Evolutionary conservation across 2,888 invertebrate species (phyloP).

Genomic region (Habroteleia sp.): DNA sequence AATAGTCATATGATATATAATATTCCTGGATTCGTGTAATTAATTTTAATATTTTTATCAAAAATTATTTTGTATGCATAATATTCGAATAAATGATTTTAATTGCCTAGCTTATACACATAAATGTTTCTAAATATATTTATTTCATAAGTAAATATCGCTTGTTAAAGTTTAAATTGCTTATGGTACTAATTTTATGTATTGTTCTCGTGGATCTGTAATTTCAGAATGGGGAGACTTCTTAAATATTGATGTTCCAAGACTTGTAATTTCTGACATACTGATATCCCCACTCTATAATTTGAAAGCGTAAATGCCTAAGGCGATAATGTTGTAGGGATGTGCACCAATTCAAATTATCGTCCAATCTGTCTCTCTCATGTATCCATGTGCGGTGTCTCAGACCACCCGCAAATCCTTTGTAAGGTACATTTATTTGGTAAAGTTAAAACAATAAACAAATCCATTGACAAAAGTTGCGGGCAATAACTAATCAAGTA

Average conservation of each 20-base stretch:
- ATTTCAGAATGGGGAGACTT: conserved; percentile 19
- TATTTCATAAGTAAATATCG: conserved; percentile 20
- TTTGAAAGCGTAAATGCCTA: conserved; percentile 35
- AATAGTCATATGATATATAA: too few relatives aligned
- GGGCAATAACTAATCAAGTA: too few relatives aligned
- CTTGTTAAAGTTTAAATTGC: conserved; percentile 30
- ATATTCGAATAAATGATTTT: too few relatives aligned
- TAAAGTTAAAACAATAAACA: conserved; percentile 9
- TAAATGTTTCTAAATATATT: background rate
- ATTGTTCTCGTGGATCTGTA: conserved; percentile 11
- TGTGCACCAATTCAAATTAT: conserved; percentile 43
- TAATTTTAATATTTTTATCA: too few relatives aligned
- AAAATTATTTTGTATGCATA: too few relatives aligned
- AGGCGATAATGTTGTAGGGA: conserved; percentile 34
- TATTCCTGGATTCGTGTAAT: too few relatives aligned
- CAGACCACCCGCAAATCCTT: conserved; percentile 37
- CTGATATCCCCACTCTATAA: conserved; percentile 43
- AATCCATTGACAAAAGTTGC: conserved; percentile 1
- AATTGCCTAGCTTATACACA: too few relatives aligned
- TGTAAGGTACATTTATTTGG: conserved; percentile 5
- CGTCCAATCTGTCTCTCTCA: conserved; percentile 26
- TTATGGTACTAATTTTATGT: conserved; percentile 24
- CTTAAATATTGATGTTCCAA: conserved; percentile 43
- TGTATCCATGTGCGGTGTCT: conserved; percentile 26
- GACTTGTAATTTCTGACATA: conserved; percentile 40